Percentiles rank a stretch among this genome's conserved stretches.
These are phyloP conservation scores for Callipepla californica DNA, from an alignment of 2,113 vertebrate species.

Conservation along the genomic window DNA sequence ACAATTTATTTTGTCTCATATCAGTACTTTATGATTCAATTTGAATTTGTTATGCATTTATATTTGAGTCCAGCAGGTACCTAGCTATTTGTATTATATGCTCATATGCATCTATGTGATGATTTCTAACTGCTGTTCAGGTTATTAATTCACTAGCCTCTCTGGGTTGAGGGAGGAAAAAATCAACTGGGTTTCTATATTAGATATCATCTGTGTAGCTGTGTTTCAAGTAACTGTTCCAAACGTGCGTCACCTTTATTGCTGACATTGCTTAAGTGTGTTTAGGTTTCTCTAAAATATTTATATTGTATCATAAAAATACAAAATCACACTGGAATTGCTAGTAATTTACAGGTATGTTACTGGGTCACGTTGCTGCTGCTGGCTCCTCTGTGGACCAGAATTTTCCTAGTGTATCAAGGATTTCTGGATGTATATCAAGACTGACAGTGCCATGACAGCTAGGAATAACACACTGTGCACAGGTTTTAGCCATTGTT, in stretches of 20 bases:
- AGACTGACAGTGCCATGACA: background rate
- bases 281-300: background rate
- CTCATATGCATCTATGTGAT: background rate
- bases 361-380: background rate
- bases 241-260: background rate
- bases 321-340: background rate
- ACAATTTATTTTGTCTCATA: background rate
- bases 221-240: background rate
- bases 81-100: background rate
- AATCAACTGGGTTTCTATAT: background rate
- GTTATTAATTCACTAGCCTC: background rate
- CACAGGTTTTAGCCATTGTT: background rate
- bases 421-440: background rate
- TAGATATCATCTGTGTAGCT: background rate
- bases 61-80: background rate
- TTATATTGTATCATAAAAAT: background rate
- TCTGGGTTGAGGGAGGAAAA: background rate
- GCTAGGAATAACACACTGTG: background rate
- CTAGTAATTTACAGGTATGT: background rate
- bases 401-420: background rate
- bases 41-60: background rate
- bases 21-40: background rate
- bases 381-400: background rate
- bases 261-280: background rate
- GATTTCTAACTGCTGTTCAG: background rate